These are phyloP conservation scores for Morone chrysops DNA, from an alignment of 2,113 vertebrate genomes.

Conservation along the genomic window DNA sequence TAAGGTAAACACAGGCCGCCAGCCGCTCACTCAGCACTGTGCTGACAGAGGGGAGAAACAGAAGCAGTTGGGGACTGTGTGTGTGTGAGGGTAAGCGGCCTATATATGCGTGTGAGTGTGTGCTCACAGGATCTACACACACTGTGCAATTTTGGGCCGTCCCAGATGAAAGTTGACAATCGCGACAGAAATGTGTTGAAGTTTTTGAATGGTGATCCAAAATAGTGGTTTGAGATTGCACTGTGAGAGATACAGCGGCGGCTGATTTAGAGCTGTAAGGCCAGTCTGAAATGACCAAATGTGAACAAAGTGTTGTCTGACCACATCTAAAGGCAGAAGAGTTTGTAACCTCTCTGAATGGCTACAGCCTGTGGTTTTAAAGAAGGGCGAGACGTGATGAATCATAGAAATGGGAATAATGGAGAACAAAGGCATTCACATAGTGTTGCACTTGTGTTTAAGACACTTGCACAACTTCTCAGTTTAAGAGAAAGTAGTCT, in stretches of 20 bases:
- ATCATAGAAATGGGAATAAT: neutral
- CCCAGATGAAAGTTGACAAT: neutral
- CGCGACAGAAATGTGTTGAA: neutral
- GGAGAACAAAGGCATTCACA: neutral
- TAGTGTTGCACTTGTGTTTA: neutral
- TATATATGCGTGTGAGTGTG: neutral
- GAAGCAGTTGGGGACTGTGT: constrained; percentile 25
- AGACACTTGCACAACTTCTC: too few species aligned
- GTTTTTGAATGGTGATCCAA: constrained; percentile 8
- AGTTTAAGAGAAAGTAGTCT: too few species aligned
- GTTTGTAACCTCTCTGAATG: neutral
- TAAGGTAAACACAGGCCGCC: constrained; percentile 73
- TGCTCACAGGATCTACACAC: neutral
- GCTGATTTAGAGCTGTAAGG: neutral
- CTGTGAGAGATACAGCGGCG: neutral
- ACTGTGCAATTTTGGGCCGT: too few species aligned
- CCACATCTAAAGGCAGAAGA: neutral
- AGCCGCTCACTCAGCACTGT: constrained; percentile 65
- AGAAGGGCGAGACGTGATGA: neutral
- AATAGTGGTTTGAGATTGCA: neutral
- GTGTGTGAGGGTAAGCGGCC: constrained; percentile 4
- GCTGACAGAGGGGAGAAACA: constrained; percentile 61
- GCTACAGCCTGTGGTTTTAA: neutral
- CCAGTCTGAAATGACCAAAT: neutral
- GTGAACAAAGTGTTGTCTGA: neutral